These are phyloP conservation scores for Carassius auratus DNA, from an alignment of 2,113 vertebrate genomes.

Conservation along the genomic window DNA sequence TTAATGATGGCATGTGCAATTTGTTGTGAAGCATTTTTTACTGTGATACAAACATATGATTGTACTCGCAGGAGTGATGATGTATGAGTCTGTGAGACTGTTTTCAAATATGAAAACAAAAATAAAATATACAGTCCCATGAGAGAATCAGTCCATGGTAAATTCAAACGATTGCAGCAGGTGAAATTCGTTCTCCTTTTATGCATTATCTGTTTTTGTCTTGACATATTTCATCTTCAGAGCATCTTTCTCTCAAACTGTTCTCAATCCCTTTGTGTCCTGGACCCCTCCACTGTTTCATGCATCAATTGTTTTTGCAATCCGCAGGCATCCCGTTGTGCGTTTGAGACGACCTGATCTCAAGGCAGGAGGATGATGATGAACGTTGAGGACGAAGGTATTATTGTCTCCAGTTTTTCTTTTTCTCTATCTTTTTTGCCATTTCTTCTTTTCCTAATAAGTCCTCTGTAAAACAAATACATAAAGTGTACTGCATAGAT, in stretches of 20 bases:
- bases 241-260: slow-evolving; percentile 22
- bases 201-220: neutral
- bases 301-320: slow-evolving; percentile 58
- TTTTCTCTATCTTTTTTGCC: slow-evolving; percentile 72
- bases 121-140: neutral
- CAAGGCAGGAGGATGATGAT: neutral
- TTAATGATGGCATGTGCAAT: neutral
- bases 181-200: neutral
- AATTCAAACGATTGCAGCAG: slow-evolving; percentile 31
- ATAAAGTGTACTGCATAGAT: neutral
- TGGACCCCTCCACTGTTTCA: slow-evolving; percentile 4
- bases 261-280: neutral
- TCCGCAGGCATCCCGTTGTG: slow-evolving; percentile 67
- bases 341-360: slow-evolving; percentile 52
- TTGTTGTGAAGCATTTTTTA: slow-evolving; percentile 3
- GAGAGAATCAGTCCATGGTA: neutral
- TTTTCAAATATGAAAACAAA: slow-evolving; percentile 16
- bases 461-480: slow-evolving; percentile 53
- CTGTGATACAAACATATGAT: neutral
- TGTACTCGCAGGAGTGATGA: neutral
- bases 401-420: slow-evolving; percentile 72
- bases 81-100: neutral
- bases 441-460: slow-evolving; percentile 64
- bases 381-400: neutral
- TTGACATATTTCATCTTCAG: neutral